Evolutionary conservation across 2,113 vertebrate species (phyloP).

Genomic region (Oreochromis aureus): DNA sequence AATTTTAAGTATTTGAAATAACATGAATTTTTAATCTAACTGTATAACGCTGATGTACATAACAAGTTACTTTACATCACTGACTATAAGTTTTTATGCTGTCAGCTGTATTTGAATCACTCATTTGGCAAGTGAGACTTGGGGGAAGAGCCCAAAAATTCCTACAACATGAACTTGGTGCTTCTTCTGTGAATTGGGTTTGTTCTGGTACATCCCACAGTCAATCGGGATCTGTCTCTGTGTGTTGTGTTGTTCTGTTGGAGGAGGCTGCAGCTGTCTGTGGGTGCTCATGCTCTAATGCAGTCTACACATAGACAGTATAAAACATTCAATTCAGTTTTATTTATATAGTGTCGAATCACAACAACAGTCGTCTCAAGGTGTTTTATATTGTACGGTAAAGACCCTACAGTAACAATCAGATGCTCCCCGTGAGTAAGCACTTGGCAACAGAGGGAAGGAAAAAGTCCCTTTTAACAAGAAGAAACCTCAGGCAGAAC

Average conservation of each 20-base stretch:
- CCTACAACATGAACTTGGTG: neutral
- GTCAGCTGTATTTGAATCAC: neutral
- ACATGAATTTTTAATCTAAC: neutral
- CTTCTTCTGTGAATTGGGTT: neutral
- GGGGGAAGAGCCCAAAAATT: neutral
- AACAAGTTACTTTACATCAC: neutral
- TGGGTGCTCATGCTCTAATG: neutral
- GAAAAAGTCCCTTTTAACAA: neutral
- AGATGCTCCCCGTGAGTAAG: neutral
- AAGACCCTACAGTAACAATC: neutral
- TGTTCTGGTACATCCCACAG: neutral
- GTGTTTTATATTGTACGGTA: neutral
- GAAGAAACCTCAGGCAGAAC: neutral
- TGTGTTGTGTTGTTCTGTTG: neutral
- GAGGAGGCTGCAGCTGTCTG: neutral
- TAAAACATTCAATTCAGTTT: neutral
- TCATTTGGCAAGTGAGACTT: neutral
- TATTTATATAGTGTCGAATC: neutral
- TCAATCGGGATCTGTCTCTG: neutral
- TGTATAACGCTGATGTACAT: neutral
- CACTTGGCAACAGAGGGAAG: neutral
- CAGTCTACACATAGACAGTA: neutral
- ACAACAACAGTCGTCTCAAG: neutral
- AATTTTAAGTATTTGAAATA: neutral
- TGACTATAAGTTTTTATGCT: neutral